Base-by-base conservation (phyloP, 1,140 invertebrate species). In the Caenorhabditis latens region DNA sequence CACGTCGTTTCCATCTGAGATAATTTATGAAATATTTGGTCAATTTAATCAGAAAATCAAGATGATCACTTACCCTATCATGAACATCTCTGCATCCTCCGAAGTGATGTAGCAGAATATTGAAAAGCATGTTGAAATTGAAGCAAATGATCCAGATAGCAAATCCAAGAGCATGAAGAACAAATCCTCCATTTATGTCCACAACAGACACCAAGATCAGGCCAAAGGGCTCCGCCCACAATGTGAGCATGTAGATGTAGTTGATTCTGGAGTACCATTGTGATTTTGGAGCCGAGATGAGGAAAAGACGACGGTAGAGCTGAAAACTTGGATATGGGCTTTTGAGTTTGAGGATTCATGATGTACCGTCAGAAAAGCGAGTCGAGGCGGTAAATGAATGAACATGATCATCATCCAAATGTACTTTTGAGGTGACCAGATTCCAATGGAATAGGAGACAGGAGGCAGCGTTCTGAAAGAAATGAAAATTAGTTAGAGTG, bases 61-160 rank as follows among this genome's bases (percentile, higher is more conserved):
- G 8, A 55, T 46, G 1, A 42, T 53, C n/a, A 43, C 40, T 21
- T 24, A 86, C 87, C 55, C 48, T 90, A 89, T 61, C 79, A 83
- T 75, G 83, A 43, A 32, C 57, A 46, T 91, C 65, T 21, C 86
- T 43, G 24, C 90, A 87, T 11, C 91, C 91, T 46, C 92, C 90
- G 63, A 87, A 90, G 65, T 91, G 87, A 53, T 91, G 91, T 7
- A 92, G 71, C 53, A 92, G 88, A 0, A 87, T 85, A 58, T 92
- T 92, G 79, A 92, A 90, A 7, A 92, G 86, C 89, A 92, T 92
- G 57, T 92, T 92, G 82, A 92, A 92, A 63, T 89, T 90, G 84
- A 92, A 91, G 14, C 71, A 63, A 61, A 90, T 90, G 4, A 92
- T 86, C 92, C 92, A 92, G 6, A 92, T 82, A 11, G 88, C 86